Base-by-base conservation (phyloP, 2,113 vertebrate species). In the Microcebus murinus region DNA sequence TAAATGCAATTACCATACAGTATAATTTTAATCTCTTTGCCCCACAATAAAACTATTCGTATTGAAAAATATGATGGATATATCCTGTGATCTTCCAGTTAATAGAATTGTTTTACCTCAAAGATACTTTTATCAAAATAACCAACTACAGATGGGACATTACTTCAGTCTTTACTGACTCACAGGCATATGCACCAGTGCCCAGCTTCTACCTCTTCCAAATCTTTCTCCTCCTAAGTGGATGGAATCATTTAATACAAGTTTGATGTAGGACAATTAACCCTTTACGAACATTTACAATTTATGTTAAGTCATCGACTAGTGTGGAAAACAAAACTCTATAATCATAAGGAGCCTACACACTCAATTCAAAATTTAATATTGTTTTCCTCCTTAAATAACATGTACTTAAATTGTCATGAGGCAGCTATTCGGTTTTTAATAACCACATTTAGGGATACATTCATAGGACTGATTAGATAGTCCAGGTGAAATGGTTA, bases 381-480 rank as follows among this genome's bases (percentile, higher is more conserved):
- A 94, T 94, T 94, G 87, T 98, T 90, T 95, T 70, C 90, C 95
- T 97, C 94, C 95, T 96, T 97, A 98, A 90, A 95, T 97, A 98
- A 97, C 68, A 57, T 89, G 96, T 98, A 94, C 93, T 96, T 93
- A 98, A 98, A 97, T 90, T 98, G 94, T 98, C 94, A 93, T 96
- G 97, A 98, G 98, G 98, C 97, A 98, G 95, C 90, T 98, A 94
- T 98, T 98, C 96, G 97, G 97, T 98, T 98, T 97, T 97, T 97
- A 98, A 97, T 94, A 98, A 98, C 97, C 96, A 96, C 97, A 98
- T 97, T 98, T 96, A 98, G 96, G 98, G 98, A 98, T 98, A 98
- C 98, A 98, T 98, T 99, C 98, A 99, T 97, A 98, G 97, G 91
- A 98, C 97, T 97, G 97, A 98, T 98, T 65, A 95, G 97, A 98